Evolutionary conservation across 1,140 invertebrate species (phyloP).

Genomic region (Leptinotarsa defecta): DNA sequence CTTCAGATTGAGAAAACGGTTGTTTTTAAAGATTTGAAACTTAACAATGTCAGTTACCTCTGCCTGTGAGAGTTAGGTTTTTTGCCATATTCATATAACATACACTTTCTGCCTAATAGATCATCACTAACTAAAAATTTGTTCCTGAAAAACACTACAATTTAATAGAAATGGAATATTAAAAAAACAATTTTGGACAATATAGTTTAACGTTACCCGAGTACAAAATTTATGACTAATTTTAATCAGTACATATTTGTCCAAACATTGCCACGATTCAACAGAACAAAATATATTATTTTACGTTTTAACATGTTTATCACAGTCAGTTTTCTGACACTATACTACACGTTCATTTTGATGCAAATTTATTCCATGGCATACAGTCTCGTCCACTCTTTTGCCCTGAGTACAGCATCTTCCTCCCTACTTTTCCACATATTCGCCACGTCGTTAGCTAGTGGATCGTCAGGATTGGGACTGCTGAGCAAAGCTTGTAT

Average conservation of each 20-base stretch:
- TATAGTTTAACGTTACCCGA: not conserved
- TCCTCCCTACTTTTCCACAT: conserved; percentile 73
- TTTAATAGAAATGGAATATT: not conserved
- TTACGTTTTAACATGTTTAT: conserved; percentile 32
- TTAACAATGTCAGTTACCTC: no score
- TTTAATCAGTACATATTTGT: conserved; percentile 1
- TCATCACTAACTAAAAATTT: not conserved
- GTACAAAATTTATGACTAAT: not conserved
- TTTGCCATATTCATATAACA: no score
- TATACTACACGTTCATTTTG: not conserved
- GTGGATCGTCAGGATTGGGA: conserved; percentile 77
- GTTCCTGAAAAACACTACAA: not conserved
- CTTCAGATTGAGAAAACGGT: no score
- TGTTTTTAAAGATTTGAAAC: no score
- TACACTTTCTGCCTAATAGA: no score
- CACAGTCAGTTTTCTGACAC: conserved; percentile 38
- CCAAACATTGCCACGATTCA: not conserved
- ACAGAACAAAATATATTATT: conserved; percentile 23
- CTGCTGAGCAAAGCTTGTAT: conserved; percentile 78
- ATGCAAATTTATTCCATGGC: conserved; percentile 52
- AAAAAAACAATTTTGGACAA: not conserved
- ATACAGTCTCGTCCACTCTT: conserved; percentile 75
- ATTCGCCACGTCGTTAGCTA: conserved; percentile 74
- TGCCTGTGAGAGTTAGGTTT: no score
- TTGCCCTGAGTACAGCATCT: conserved; percentile 77